A percentile compares a stretch with the other conserved stretches of the same genome.
Evolutionary conservation across 2,797 vertebrate genomes (phyloP).

Genomic region (Bucorvus abyssinicus): DNA sequence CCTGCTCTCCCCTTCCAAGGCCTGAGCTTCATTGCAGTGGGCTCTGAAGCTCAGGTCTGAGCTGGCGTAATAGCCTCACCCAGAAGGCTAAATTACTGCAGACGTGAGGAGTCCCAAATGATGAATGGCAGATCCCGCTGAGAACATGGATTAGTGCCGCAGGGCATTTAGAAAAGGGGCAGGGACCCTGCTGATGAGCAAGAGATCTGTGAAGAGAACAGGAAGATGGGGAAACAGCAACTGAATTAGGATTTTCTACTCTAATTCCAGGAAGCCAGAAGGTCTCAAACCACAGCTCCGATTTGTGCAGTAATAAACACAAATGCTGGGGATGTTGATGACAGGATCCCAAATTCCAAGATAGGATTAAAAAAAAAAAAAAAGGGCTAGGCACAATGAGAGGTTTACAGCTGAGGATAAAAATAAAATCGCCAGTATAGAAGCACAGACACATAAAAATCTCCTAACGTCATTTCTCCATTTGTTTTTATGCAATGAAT

Average conservation of each 20-base stretch:
- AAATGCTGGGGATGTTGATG: not conserved
- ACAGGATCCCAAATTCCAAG: constrained; percentile 2
- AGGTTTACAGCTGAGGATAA: constrained; percentile 36
- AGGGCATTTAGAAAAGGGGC: constrained; percentile 18
- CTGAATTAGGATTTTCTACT: constrained; percentile 2
- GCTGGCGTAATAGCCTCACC: constrained; percentile 29
- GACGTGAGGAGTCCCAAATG: constrained; percentile 7
- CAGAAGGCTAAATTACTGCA: not conserved
- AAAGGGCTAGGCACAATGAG: not conserved
- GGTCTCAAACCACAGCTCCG: not conserved
- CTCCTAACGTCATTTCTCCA: not conserved
- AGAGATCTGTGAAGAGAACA: not conserved
- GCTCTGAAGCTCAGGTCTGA: constrained; percentile 5
- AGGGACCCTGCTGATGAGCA: not conserved
- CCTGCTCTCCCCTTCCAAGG: not conserved
- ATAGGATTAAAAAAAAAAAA: not conserved
- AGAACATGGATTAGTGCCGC: constrained; percentile 34
- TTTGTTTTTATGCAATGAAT: constrained; percentile 26
- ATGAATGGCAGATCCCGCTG: constrained; percentile 45
- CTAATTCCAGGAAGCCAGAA: constrained; percentile 31
- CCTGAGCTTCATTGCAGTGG: not conserved
- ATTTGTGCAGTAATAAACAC: not conserved
- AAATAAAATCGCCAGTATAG: constrained; percentile 18
- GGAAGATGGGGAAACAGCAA: not conserved
- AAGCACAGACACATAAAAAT: not conserved